Evolutionary conservation across 2,888 invertebrate genomes (phyloP), one percentile per base, ranked within the genome.

Genomic region (Rhabditoides inermis): DNA sequence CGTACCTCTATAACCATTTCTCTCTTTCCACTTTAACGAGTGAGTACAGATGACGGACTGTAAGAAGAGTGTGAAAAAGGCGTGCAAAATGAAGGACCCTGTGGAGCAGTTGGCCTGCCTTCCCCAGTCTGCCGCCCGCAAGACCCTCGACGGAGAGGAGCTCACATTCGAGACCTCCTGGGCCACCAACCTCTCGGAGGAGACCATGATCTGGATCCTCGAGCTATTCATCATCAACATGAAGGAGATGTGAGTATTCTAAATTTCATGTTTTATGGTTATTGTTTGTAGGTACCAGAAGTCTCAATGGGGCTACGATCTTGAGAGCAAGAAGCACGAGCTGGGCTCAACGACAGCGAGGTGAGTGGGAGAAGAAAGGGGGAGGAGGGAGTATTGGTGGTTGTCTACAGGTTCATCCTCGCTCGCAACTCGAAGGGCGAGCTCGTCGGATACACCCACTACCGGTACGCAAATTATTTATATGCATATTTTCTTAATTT

Each of bases 361-460:
- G 65, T 80, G 39, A 32, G 20, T 10, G 15, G 7, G 5, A 20
- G 10, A 30, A 46, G 30, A 20, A 12, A 6, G 22, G 5, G 12
- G n/a, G n/a, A 48, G 23, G 23, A 48, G 18, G n/a, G 25, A 27
- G 4, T 12, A 49, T 6, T 41, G 32, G 30, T 15, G 7, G n/a
- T n/a, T 15, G 12, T 25, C 44, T 69, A 27, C 32, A 51, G 63
- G 55, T 51, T 41, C 45, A 53, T 68, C 18, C 45, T 65, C 7
- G 63, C 58, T 7, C 10, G 27, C 26, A 63, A 63, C 35, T 53
- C 51, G 22, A 58, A 55, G 42, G 60, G 55, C 5, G 57, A 66
- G 28, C 82, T 83, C 0, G 79, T 87, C 49, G 88, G 85, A 2
- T 87, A 87, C 77, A 84, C 85, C 49, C 88, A 88, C 78, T 88